Evolutionary conservation across 2,797 vertebrate genomes (phyloP), one percentile per base, ranked within the genome.

Genomic region (Rhadinocentrus ornatus): DNA sequence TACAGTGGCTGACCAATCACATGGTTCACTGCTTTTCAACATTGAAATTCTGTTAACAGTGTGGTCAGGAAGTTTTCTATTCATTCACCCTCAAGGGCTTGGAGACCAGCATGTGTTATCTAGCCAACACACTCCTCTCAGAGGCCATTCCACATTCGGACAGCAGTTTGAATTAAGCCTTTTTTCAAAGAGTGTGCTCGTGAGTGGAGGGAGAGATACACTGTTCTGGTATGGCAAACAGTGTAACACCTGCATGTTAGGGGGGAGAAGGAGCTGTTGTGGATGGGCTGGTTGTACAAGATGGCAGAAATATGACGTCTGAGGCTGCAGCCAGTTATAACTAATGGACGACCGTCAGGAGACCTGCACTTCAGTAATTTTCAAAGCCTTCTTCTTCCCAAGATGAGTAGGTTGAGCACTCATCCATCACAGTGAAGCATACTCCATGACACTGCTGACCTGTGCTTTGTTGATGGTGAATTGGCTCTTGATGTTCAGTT

Each of bases 91-190:
- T 55, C 53, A 65, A 77, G 80, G 69, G 78, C 69, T 75, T 75
- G 63, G 41, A 84, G 75, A 73, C 86, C 69, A 71, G 66, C 74
- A 75, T 78, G 73, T 76, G 81, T 84, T 90, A 90, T 90, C 88
- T 78, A 72, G 71, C 74, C 77, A 52, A 61, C 80, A 88, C 89
- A 92, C 88, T 88, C 86, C 87, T 84, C 87, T 66, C 29, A 73
- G 79, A 83, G 62, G 74, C 65, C 71, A 62, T 75, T 85, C 78
- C 78, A 26, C 37, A 71, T 85, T 73, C 57, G 80, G 91, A 87
- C 86, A 72, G 84, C 83, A 76, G 68, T 83, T 86, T 78, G 88
- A 88, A 89, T 89, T 88, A 89, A 88, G 73, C 72, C 66, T 88
- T 84, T 85, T 81, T 89, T 76, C 71, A 24, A 66, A 37, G 72